phyloP scores from a whole-genome alignment of 1,140 invertebrate genomes.

The Charaxes varanes region DNA sequence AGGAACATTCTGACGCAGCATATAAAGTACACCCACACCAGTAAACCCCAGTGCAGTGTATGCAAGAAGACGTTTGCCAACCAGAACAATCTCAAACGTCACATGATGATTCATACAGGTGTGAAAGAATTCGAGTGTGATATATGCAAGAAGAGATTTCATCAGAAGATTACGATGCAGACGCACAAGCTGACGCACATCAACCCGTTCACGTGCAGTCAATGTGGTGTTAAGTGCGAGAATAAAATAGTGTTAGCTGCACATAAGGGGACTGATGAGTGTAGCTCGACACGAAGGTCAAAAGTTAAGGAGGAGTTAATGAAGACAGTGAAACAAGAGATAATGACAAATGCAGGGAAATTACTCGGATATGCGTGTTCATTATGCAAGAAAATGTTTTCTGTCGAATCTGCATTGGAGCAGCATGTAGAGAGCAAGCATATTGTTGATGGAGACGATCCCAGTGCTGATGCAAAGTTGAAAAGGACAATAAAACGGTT shows the following conservation, averaged over 20 bases:
- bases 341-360: slow-evolving; percentile 50
- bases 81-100: slow-evolving; percentile 75
- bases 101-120: slow-evolving; percentile 76
- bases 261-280: slow-evolving; percentile 52
- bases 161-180: slow-evolving; percentile 70
- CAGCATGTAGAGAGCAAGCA: slow-evolving; percentile 65
- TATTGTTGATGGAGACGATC: slow-evolving; percentile 35
- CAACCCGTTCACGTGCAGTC: slow-evolving; percentile 48
- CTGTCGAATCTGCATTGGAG: slow-evolving; percentile 54
- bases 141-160: slow-evolving; percentile 63
- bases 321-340: slow-evolving; percentile 54
- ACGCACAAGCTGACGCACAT: slow-evolving; percentile 63
- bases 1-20: slow-evolving; percentile 68
- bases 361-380: slow-evolving; percentile 66
- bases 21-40: slow-evolving; percentile 69
- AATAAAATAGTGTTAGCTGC: slow-evolving; percentile 31
- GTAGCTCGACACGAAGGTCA: slow-evolving; percentile 36
- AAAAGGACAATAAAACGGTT: slow-evolving; percentile 52
- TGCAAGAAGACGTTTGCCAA: slow-evolving; percentile 76
- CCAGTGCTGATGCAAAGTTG: slow-evolving; percentile 29
- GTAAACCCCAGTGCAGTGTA: slow-evolving; percentile 70
- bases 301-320: slow-evolving; percentile 56
- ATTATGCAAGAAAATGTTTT: slow-evolving; percentile 72
- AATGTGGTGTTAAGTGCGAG: slow-evolving; percentile 55
- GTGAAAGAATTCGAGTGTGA: slow-evolving; percentile 74